Conservation (phyloP, 1,140 invertebrate genomes). For the Drosophila eugracilis region DNA sequence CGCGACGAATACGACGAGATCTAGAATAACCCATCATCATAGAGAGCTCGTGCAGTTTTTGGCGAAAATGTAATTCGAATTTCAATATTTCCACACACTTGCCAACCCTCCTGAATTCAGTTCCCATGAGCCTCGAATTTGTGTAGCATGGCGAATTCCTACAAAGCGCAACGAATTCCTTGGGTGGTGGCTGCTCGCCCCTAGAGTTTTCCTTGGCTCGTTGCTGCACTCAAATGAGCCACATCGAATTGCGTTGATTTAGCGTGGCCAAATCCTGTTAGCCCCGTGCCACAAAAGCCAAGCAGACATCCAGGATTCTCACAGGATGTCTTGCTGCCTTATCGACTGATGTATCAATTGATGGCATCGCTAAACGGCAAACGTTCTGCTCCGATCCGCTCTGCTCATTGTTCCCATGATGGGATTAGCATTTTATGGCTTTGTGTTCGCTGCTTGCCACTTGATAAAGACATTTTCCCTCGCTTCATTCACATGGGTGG, state of each 20-base stretch:
- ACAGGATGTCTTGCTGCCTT: constrained; percentile 55
- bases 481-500: constrained; percentile 1
- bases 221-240: constrained; percentile 77
- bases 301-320: constrained; percentile 54
- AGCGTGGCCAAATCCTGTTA: constrained; percentile 82
- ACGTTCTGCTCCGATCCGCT: constrained; percentile 49
- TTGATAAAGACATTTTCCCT: constrained; percentile 70
- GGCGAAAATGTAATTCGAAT: constrained; percentile 77
- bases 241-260: constrained; percentile 77
- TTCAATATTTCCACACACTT: constrained; percentile 70
- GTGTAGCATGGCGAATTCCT: constrained; percentile 73
- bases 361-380: constrained; percentile 65
- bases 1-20: constrained; percentile 52
- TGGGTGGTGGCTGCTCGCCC: constrained; percentile 54
- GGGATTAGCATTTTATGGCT: constrained; percentile 81
- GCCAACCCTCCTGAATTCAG: constrained; percentile 36
- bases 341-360: constrained; percentile 80
- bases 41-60: constrained; percentile 52
- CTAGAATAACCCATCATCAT: constrained; percentile 29
- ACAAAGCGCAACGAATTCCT: constrained; percentile 78
- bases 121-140: constrained; percentile 75
- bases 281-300: constrained; percentile 64
- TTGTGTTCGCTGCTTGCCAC: constrained; percentile 71
- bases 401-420: constrained; percentile 79
- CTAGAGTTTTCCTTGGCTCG: constrained; percentile 44